phyloP scores from a whole-genome alignment of 2,113 vertebrate species.

The Notechis scutatus region DNA sequence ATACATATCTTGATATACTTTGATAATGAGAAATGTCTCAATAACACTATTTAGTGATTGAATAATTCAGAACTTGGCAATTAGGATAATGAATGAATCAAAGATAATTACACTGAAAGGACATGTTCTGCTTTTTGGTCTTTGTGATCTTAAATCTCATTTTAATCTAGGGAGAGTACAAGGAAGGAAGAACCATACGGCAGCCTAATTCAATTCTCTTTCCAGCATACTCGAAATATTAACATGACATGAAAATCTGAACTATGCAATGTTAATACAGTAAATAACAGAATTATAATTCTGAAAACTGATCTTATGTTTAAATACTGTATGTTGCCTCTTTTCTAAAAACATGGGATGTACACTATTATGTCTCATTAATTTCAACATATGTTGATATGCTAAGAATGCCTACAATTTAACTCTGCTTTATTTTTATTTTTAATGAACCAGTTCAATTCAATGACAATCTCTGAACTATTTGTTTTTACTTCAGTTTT shows the following conservation, averaged over 20 bases:
- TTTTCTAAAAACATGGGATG: background rate
- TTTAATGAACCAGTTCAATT: background rate
- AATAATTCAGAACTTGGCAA: background rate
- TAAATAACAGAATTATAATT: background rate
- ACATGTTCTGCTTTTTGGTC: background rate
- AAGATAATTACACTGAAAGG: slow-evolving; percentile 13
- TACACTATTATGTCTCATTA: background rate
- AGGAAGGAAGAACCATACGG: background rate
- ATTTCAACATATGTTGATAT: background rate
- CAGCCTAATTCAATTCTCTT: background rate
- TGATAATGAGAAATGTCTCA: background rate
- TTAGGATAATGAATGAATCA: slow-evolving; percentile 13
- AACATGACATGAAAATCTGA: background rate
- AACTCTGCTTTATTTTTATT: background rate
- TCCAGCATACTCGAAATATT: background rate
- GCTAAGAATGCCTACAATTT: background rate
- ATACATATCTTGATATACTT: background rate
- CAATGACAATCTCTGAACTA: background rate
- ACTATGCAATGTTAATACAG: background rate
- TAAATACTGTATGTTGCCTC: background rate
- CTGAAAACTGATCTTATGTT: background rate
- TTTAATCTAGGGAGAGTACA: background rate
- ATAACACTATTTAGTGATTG: background rate
- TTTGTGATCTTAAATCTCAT: background rate
- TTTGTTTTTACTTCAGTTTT: background rate